Percentiles rank a stretch among this genome's conserved stretches.
phyloP scores from a whole-genome alignment of 2,113 vertebrate species.

The Gobio gobio region DNA sequence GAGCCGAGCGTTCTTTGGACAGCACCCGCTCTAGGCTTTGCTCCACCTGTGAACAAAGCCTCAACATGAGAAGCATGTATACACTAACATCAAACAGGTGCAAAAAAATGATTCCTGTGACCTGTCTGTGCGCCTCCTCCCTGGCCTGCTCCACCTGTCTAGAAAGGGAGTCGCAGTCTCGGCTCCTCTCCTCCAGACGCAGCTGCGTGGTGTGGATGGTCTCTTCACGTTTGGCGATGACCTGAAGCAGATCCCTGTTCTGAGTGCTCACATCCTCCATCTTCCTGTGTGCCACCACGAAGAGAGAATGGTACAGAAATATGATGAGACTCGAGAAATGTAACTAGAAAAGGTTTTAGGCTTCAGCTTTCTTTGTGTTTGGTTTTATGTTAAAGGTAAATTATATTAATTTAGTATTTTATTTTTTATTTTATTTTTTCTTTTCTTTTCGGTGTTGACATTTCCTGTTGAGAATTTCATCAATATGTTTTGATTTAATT shows the following conservation, averaged over 20 bases:
- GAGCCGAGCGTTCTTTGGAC: conserved; percentile 81
- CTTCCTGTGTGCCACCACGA: conserved; percentile 74
- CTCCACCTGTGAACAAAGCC: conserved; percentile 76
- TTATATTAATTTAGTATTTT: neutral
- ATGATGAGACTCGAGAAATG: neutral
- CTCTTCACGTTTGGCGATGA: conserved; percentile 82
- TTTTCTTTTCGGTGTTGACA: neutral
- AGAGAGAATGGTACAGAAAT: neutral
- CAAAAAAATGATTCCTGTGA: conserved; percentile 47
- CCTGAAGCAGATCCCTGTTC: conserved; percentile 84
- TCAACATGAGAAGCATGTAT: neutral
- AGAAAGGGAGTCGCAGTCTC: conserved; percentile 80
- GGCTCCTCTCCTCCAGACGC: conserved; percentile 84
- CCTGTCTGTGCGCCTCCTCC: conserved; percentile 85
- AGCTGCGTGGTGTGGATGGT: conserved; percentile 78
- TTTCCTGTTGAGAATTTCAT: neutral
- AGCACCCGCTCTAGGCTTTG: conserved; percentile 80
- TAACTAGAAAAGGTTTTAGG: neutral
- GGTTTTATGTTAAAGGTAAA: neutral
- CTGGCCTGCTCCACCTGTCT: conserved; percentile 84
- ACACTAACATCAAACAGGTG: neutral
- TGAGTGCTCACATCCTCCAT: conserved; percentile 80
- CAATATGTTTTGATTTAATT: neutral
- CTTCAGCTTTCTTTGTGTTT: neutral
- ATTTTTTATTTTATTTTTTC: too few relatives aligned